Evolutionary conservation across 2,113 vertebrate species (phyloP).

Genomic region (Agapornis roseicollis): DNA sequence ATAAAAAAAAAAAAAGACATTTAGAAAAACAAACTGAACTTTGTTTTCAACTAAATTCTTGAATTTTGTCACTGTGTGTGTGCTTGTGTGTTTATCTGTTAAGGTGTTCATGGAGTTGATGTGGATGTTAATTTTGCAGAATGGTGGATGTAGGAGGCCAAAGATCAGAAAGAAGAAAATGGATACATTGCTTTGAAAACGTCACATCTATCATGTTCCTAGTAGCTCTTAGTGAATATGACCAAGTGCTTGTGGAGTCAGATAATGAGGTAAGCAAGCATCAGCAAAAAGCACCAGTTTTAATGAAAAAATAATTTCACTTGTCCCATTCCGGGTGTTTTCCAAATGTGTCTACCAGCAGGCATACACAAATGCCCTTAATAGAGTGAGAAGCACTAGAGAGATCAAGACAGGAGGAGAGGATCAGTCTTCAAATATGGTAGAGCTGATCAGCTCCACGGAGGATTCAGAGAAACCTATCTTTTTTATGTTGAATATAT

Average conservation of each 20-base stretch:
- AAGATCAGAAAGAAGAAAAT: conserved; percentile 96
- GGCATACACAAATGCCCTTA: not conserved
- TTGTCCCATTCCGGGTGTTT: not conserved
- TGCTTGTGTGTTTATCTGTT: not conserved
- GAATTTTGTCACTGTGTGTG: not conserved
- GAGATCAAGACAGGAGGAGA: not conserved
- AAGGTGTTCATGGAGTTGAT: conserved; percentile 7
- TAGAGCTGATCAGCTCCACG: not conserved
- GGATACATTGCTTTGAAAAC: conserved; percentile 99
- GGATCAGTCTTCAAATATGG: not conserved
- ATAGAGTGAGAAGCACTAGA: not conserved
- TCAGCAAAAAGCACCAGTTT: not conserved
- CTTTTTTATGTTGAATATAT: not conserved
- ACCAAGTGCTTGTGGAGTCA: conserved; percentile 95
- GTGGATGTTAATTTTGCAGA: conserved; percentile 77
- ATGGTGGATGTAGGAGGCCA: conserved; percentile 98
- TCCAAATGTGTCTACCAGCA: not conserved
- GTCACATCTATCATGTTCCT: conserved; percentile 98
- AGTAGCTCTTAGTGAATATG: conserved; percentile 96
- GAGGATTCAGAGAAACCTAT: not conserved
- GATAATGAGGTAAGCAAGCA: conserved; percentile 89
- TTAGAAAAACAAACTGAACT: not conserved
- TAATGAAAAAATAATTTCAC: not conserved
- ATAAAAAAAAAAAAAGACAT: not conserved
- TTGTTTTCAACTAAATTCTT: not conserved